Base-by-base conservation (phyloP, 1,140 invertebrate species). In the Leguminivora glycinivorella region DNA sequence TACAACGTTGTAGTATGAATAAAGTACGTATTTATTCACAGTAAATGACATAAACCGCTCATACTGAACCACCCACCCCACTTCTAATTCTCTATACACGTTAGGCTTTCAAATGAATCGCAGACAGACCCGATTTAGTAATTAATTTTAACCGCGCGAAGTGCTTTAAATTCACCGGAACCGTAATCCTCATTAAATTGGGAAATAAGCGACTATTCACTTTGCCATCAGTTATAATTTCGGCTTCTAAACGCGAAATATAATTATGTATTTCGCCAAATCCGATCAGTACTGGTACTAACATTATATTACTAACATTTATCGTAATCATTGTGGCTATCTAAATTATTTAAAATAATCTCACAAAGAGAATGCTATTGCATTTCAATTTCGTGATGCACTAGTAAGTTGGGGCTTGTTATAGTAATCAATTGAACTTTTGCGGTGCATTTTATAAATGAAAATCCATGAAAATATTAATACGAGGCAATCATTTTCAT, bases 161-260 rank as follows among this genome's bases (percentile, higher is more conserved):
- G 85, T 90, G 80, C 87, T 83, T 85, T 83, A 88, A 91, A 91
- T 90, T 87, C 88, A 88, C 84, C 87, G 89, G 84, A 90, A 89
- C 87, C 88, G 88, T 91, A 89, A 90, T 90, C 87, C 87, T 84
- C 85, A 88, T 89, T 90, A 90, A 90, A 91, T 89, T 89, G 78
- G 89, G 84, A 89, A 82, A 88, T 87, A 90, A 83, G 83, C 85
- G 82, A 80, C 87, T 88, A 87, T 91, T 89, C 89, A 83, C 83
- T 87, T 84, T 81, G 77, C 83, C 76, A 85, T 87, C 83, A 89
- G 89, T 89, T 91, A 88, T 88, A 89, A 89, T 87, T 91, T 89
- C 83, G 81, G 82, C 80, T 86, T 84, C 86, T 89, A 89, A 87
- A 84, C 86, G 83, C 75, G 70, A 69, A 84, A 83, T 75, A 84